Conservation (phyloP, 2,888 invertebrate species). For the Acleris literana region DNA sequence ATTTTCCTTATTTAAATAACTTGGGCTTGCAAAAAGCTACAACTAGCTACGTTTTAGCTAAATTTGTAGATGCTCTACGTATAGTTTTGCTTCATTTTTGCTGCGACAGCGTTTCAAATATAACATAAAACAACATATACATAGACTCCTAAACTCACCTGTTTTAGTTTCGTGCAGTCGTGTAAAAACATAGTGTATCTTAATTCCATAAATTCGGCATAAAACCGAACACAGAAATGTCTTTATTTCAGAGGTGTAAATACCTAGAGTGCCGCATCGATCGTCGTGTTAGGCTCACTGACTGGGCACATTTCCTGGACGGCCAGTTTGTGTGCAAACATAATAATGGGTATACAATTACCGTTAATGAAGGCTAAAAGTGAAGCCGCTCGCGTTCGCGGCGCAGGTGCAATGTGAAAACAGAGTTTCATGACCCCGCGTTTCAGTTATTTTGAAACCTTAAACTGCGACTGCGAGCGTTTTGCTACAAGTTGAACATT, state of each 20-base stretch:
- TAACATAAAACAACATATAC: no score
- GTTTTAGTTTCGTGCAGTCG: no score
- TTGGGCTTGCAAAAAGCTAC: no score
- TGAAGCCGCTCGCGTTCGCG: slow-evolving; percentile 13
- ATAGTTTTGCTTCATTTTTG: no score
- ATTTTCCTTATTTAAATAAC: no score
- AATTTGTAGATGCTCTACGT: no score
- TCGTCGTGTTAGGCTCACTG: slow-evolving; percentile 33
- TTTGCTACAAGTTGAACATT: background rate
- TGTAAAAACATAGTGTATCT: no score
- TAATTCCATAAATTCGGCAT: no score
- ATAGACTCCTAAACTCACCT: no score
- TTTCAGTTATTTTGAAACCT: background rate
- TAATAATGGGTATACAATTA: slow-evolving; percentile 26
- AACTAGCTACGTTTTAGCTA: no score
- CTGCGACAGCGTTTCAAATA: no score
- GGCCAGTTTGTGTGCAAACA: slow-evolving; percentile 34
- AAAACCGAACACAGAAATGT: slow-evolving; percentile 9
- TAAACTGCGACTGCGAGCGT: background rate
- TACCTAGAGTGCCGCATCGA: slow-evolving; percentile 36
- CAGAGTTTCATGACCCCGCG: slow-evolving; percentile 9
- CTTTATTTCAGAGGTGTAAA: slow-evolving; percentile 37
- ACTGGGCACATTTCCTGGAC: slow-evolving; percentile 28
- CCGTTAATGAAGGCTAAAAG: slow-evolving; percentile 24
- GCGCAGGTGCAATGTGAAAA: slow-evolving; percentile 2